Percentiles rank a stretch among this genome's conserved stretches.
Evolutionary conservation across 2,888 invertebrate species (phyloP).

Genomic region (Pocota personata): DNA sequence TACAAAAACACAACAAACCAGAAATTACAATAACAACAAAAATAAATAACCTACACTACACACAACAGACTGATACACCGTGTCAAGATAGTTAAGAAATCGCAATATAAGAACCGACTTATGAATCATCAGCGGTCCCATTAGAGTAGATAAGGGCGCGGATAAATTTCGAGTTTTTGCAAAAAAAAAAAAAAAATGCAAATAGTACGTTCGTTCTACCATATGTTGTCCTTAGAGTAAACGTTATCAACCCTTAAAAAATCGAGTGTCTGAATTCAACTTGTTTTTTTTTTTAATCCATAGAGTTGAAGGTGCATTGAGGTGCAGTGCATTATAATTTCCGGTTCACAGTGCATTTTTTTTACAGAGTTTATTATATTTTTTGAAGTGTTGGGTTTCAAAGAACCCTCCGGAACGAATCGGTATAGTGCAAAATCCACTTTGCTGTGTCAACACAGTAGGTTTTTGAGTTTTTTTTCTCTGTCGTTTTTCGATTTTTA

Average conservation of each 20-base stretch:
- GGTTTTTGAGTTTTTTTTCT: background rate
- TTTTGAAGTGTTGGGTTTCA: slow-evolving; percentile 39
- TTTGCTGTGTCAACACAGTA: slow-evolving; percentile 20
- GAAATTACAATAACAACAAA: slow-evolving; percentile 51
- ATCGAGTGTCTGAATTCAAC: slow-evolving; percentile 15
- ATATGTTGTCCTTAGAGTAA: background rate
- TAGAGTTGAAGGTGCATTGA: background rate
- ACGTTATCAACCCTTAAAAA: slow-evolving; percentile 26
- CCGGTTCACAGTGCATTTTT: slow-evolving; percentile 53
- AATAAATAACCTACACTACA: slow-evolving; percentile 16
- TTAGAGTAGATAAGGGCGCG: background rate
- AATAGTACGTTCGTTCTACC: background rate
- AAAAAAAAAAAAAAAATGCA: too few relatives aligned
- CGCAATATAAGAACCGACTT: background rate
- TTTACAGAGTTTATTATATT: slow-evolving; percentile 17
- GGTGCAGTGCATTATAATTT: slow-evolving; percentile 40
- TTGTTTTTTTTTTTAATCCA: slow-evolving; percentile 21
- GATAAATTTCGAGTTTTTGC: background rate
- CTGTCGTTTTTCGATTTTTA: background rate
- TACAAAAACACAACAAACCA: slow-evolving; percentile 60
- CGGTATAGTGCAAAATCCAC: slow-evolving; percentile 35
- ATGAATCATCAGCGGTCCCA: background rate
- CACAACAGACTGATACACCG: background rate
- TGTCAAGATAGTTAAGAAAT: background rate
- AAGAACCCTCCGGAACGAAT: background rate